phyloP scores from a whole-genome alignment of 2,113 vertebrate species.

The Dipodomys spectabilis region DNA sequence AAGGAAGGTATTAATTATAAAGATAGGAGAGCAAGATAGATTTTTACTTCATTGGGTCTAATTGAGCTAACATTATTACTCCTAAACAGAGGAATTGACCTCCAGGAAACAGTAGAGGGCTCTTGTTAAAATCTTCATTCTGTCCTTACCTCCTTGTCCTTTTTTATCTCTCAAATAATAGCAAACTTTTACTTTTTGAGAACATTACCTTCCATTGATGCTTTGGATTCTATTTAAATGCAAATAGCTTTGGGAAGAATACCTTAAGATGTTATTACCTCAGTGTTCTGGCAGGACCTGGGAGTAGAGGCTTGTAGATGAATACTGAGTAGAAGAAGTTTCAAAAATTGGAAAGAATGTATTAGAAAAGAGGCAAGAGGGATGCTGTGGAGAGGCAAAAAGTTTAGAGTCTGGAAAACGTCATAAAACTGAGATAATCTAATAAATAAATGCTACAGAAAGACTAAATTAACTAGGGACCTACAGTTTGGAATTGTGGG shows the following conservation, averaged over 20 bases:
- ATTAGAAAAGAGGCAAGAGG: not conserved
- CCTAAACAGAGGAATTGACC: not conserved
- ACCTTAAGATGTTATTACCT: not conserved
- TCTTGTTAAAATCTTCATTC: not conserved
- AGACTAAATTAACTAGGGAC: not conserved
- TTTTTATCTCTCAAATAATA: not conserved
- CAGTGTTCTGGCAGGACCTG: not conserved
- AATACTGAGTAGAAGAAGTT: not conserved
- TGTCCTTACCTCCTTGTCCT: not conserved
- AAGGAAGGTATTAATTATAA: conserved; percentile 43
- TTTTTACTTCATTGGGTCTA: not conserved
- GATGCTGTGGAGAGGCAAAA: not conserved
- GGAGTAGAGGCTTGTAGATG: not conserved
- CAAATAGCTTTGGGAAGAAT: conserved; percentile 40
- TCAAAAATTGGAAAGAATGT: not conserved
- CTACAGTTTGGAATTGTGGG: not conserved
- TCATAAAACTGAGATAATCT: not conserved
- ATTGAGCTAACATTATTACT: not conserved
- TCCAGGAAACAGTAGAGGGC: not conserved
- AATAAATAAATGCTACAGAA: not conserved
- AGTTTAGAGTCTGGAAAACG: not conserved
- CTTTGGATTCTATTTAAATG: conserved; percentile 54
- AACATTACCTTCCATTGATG: not conserved
- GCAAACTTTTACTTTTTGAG: conserved; percentile 24
- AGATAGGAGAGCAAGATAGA: not conserved